Conservation (phyloP, 2,113 vertebrate species). For the Amblyopsis rosae region DNA sequence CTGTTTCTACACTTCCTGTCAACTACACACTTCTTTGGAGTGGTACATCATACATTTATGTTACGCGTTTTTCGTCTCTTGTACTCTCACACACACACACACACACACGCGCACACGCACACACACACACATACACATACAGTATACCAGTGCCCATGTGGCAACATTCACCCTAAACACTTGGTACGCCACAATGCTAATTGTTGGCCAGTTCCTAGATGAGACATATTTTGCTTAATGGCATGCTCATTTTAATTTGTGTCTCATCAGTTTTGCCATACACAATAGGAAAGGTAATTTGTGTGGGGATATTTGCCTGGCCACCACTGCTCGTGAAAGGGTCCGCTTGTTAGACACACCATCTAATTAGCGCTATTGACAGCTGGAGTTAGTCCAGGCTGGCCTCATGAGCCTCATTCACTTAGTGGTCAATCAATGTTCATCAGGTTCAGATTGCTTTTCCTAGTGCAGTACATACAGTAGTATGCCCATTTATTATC, state of each 20-base stretch:
- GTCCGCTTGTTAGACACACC: slow-evolving; percentile 15
- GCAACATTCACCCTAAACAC: slow-evolving; percentile 35
- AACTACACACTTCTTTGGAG: slow-evolving; percentile 16
- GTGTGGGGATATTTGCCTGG: background rate
- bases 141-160: background rate
- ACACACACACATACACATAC: background rate
- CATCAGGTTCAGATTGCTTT: slow-evolving; percentile 28
- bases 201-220: slow-evolving; percentile 9
- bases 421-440: slow-evolving; percentile 33
- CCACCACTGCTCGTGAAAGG: background rate
- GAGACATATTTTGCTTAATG: slow-evolving; percentile 4
- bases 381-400: background rate
- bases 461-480: background rate
- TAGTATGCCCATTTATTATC: slow-evolving; percentile 29
- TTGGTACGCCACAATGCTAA: slow-evolving; percentile 32
- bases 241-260: slow-evolving; percentile 6
- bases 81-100: slow-evolving; percentile 10
- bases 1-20: slow-evolving; percentile 9
- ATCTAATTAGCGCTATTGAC: slow-evolving; percentile 47
- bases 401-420: slow-evolving; percentile 34
- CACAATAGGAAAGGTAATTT: background rate
- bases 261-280: slow-evolving; percentile 8
- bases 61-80: background rate
- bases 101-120: slow-evolving; percentile 19
- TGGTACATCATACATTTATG: slow-evolving; percentile 2